These are phyloP conservation scores for Tryphoninae sp. DNA, from an alignment of 2,888 invertebrate species.

Conservation along the genomic window DNA sequence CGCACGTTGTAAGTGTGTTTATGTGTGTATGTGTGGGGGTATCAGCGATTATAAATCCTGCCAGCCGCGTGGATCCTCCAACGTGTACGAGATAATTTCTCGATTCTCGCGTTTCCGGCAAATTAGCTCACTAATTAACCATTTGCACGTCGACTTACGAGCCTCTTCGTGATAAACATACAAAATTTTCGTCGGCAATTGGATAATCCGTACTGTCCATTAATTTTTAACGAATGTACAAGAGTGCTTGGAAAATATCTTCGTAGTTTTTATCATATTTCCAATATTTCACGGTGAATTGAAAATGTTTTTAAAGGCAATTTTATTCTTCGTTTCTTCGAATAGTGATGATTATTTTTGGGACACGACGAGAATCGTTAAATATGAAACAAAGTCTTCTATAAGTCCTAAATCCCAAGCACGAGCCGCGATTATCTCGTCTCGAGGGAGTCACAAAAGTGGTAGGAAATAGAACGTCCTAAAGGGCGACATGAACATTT, in stretches of 20 bases:
- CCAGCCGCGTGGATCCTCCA: background rate
- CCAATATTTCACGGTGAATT: background rate
- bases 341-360: too few relatives aligned
- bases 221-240: background rate
- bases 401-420: conserved; percentile 14
- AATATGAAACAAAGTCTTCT: background rate
- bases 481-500: conserved; percentile 9
- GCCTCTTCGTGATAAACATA: background rate
- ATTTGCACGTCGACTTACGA: conserved; percentile 5
- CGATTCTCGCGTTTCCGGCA: conserved; percentile 12
- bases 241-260: background rate
- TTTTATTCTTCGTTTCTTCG: too few relatives aligned
- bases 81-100: conserved; percentile 28
- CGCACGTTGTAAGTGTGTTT: background rate
- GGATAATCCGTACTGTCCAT: background rate
- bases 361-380: background rate
- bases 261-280: background rate
- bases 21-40: background rate
- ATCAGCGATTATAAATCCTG: conserved; percentile 45
- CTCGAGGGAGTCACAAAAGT: conserved; percentile 33
- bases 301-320: background rate
- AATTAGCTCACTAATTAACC: conserved; percentile 44
- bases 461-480: conserved; percentile 42
- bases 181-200: background rate
- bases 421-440: conserved; percentile 15